Conservation (phyloP, 2,797 vertebrate species). For the Rhabdophis nuchalis region DNA sequence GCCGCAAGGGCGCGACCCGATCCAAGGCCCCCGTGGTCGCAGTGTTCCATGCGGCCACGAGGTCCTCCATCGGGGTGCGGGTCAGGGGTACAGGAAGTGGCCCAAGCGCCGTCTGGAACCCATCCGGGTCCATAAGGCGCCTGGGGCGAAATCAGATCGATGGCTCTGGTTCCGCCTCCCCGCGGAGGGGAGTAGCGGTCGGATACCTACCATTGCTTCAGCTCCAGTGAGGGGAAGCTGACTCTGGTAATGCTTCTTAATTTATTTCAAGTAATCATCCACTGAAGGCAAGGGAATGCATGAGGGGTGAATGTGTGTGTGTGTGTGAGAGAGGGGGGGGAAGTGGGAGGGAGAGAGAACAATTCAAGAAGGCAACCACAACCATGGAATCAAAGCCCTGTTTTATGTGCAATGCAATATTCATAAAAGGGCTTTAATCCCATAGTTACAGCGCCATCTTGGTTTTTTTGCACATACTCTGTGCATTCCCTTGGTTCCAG, state of each 20-base stretch:
- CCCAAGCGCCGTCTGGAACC: too few relatives aligned
- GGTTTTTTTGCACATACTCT: neutral
- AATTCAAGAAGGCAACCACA: neutral
- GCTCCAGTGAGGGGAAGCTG: neutral
- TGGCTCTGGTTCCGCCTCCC: too few relatives aligned
- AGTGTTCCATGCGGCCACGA: too few relatives aligned
- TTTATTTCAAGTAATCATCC: neutral
- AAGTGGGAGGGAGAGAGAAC: too few relatives aligned
- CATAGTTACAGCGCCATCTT: neutral
- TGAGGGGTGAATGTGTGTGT: neutral
- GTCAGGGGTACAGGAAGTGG: too few relatives aligned
- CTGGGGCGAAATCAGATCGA: too few relatives aligned
- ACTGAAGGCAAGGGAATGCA: neutral
- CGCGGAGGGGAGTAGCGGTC: too few relatives aligned
- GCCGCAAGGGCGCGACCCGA: too few relatives aligned
- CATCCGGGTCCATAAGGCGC: too few relatives aligned
- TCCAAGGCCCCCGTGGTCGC: too few relatives aligned
- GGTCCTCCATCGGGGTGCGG: too few relatives aligned
- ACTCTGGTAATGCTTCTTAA: neutral
- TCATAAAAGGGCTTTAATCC: neutral
- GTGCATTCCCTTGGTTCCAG: neutral
- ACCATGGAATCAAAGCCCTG: neutral
- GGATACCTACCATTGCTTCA: neutral
- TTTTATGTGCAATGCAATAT: neutral
- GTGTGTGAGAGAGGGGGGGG: too few relatives aligned